phyloP scores from a whole-genome alignment of 2,797 vertebrate species.

The Acestrorhynchus altus region DNA sequence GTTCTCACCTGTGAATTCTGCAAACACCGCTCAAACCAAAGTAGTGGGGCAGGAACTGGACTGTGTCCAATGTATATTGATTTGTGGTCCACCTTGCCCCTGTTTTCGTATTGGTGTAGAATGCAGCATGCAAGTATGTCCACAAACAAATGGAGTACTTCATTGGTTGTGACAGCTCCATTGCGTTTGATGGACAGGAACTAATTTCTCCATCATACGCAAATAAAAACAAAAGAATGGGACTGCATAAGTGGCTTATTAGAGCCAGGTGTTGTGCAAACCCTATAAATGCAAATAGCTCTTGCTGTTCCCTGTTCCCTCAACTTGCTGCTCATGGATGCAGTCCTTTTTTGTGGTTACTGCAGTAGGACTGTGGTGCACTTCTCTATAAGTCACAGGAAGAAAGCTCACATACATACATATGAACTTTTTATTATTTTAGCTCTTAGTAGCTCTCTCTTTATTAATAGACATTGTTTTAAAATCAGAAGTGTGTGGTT shows the following conservation, averaged over 20 bases:
- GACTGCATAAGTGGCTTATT: constrained; percentile 68
- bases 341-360: neutral
- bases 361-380: neutral
- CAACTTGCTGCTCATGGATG: constrained; percentile 9
- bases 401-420: neutral
- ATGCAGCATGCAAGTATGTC: constrained; percentile 66
- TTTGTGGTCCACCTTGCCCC: constrained; percentile 61
- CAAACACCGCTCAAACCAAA: constrained; percentile 52
- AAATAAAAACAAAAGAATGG: constrained; percentile 74
- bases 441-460: neutral
- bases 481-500: too few relatives aligned
- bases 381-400: neutral
- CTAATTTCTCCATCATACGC: constrained; percentile 81
- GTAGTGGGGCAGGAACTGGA: constrained; percentile 70
- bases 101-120: constrained; percentile 64
- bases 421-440: neutral
- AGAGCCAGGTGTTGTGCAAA: constrained; percentile 73
- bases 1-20: constrained; percentile 49
- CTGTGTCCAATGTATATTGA: constrained; percentile 77
- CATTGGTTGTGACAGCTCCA: constrained; percentile 86
- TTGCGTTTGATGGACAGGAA: constrained; percentile 85
- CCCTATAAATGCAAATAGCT: constrained; percentile 79
- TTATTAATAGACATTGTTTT: neutral
- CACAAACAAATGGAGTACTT: constrained; percentile 79
- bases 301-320: constrained; percentile 23